Percentiles rank a stretch among this genome's conserved stretches.
These are phyloP conservation scores for Cetoscarus ocellatus DNA, from an alignment of 2,797 vertebrate genomes.

Conservation along the genomic window DNA sequence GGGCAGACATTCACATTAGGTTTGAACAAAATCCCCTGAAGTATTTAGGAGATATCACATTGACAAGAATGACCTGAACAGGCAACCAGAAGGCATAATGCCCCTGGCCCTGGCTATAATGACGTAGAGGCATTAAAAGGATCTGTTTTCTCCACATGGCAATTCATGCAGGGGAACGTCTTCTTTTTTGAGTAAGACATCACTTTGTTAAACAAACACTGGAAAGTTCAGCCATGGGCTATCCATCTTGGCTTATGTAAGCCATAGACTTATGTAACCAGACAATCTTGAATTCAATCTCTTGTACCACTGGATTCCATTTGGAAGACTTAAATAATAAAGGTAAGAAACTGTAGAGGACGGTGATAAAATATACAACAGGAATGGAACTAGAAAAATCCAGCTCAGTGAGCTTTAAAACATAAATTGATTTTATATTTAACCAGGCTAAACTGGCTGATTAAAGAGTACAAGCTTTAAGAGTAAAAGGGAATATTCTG, in stretches of 20 bases:
- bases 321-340: constrained; percentile 13
- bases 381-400: background rate
- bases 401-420: background rate
- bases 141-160: background rate
- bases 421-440: background rate
- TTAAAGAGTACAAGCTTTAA: background rate
- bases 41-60: no score
- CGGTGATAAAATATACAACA: background rate
- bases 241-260: constrained; percentile 45
- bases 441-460: background rate
- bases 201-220: constrained; percentile 51
- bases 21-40: no score
- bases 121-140: background rate
- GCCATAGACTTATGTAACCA: constrained; percentile 42
- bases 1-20: no score
- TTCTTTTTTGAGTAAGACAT: constrained; percentile 29
- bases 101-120: no score
- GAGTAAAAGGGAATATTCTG: background rate
- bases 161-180: constrained; percentile 2
- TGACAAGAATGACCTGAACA: no score
- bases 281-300: constrained; percentile 26
- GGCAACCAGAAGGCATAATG: no score
- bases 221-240: constrained; percentile 22
- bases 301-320: constrained; percentile 8
- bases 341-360: background rate